Base-by-base conservation (phyloP, 2,888 invertebrate species). In the Phanerotoma sp. region DNA sequence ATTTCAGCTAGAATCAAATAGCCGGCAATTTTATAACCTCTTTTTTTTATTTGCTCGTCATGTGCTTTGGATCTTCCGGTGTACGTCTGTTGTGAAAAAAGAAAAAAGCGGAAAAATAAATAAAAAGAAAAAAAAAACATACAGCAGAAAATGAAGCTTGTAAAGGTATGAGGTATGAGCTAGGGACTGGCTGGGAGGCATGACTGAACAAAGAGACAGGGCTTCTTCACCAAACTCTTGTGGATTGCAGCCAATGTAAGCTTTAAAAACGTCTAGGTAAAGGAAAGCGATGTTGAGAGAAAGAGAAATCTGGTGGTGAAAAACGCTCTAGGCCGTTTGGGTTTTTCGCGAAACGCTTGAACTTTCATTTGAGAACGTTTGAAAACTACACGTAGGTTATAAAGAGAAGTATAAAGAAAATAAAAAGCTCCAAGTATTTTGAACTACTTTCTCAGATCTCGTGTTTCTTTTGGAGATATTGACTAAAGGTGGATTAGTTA, bases 291-390 rank as follows among this genome's bases (percentile, higher is more conserved):
- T 18, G 20, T 13, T 15, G 15, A 37, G 11, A 47, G 22, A 21
- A 33, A 33, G n/a, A 37, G 13, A 47, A 47, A 47, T 38, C 18
- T 9, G 30, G 30, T 28, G 40, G 40, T 38, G 21, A 38, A 37
- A 40, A 51, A 13, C 15, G 45, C 46, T 52, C 20, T 15, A 28
- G 46, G 52, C 45, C 46, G 32, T 51, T 51, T 51, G 49, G 37
- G 45, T 20, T 45, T 44, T 30, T 51, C 30, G 37, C 32, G 30
- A 18, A 40, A 28, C 38, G 44, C 46, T 52, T 52, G 45, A 52
- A 46, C 45, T 52, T 21, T 30, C 32, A 18, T 49, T 49, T 30
- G 25, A 47, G 18, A 37, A 30, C 52, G 38, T 52, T 52, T 52
- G 45, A 46, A 46, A 52, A 40, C 30, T 45, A 52, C 45, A 52